Conservation (phyloP, 2,113 vertebrate species). For the Burhinus bistriatus region DNA sequence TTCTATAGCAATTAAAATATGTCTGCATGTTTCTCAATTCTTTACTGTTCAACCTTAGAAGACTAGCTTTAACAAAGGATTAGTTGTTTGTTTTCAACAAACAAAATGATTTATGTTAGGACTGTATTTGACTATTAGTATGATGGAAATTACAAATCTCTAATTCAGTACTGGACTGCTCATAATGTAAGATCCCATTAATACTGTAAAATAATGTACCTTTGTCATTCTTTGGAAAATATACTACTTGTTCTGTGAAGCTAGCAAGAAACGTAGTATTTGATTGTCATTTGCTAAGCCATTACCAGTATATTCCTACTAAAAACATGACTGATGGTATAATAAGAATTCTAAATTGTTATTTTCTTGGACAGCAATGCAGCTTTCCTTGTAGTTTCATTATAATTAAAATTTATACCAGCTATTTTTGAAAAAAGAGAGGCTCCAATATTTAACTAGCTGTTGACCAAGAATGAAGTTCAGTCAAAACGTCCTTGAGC, state of each 20-base stretch:
- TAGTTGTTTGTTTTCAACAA: neutral
- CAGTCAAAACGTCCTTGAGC: neutral
- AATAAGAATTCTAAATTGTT: neutral
- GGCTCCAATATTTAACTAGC: neutral
- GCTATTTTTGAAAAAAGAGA: neutral
- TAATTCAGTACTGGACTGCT: neutral
- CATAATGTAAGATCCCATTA: neutral
- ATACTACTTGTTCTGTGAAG: neutral
- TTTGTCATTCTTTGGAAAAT: neutral
- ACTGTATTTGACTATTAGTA: neutral
- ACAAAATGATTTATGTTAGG: neutral
- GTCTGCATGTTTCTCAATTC: neutral
- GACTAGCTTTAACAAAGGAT: neutral
- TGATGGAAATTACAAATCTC: neutral
- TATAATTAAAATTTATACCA: neutral
- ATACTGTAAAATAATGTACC: neutral
- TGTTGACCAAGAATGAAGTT: neutral
- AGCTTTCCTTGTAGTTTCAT: neutral
- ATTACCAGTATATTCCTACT: neutral
- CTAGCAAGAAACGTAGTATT: neutral
- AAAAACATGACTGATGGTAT: neutral
- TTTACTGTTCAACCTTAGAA: neutral
- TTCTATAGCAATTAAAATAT: neutral
- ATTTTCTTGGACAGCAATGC: neutral
- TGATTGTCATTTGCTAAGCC: neutral